phyloP scores from a whole-genome alignment of 2,113 vertebrate species.

The Fukomys damarensis region DNA sequence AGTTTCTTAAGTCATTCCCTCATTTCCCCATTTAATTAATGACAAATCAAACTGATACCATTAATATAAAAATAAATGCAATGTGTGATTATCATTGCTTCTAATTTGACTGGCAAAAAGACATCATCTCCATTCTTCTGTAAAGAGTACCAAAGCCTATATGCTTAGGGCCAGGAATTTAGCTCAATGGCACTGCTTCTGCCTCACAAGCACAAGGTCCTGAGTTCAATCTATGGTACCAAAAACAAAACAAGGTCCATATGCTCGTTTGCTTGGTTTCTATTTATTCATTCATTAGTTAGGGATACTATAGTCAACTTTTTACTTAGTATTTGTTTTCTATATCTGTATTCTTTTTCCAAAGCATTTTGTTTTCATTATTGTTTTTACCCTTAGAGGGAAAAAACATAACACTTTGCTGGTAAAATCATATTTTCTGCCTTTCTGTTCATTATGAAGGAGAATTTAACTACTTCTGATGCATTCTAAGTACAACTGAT shows the following conservation, averaged over 20 bases:
- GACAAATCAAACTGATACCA: not conserved
- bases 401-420: not conserved
- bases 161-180: too few species aligned
- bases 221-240: too few species aligned
- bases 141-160: not conserved
- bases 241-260: too few species aligned
- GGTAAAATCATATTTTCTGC: not conserved
- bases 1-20: not conserved
- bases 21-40: constrained; percentile 9
- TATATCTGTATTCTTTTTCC: not conserved
- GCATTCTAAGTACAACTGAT: not conserved
- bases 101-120: not conserved
- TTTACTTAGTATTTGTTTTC: not conserved
- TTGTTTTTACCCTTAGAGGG: not conserved
- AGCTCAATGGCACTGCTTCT: too few species aligned
- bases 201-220: too few species aligned
- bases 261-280: not conserved
- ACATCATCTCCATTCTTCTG: not conserved
- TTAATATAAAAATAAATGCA: constrained; percentile 32
- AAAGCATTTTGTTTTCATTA: constrained; percentile 28
- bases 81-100: not conserved
- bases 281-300: not conserved
- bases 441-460: not conserved
- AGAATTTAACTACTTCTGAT: not conserved
- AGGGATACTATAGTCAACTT: not conserved